Conservation (phyloP, 2,113 vertebrate species). For the Danio rerio region GRCz12tu NC_133185.1:45554001-45554500, state of each 20-base stretch:
- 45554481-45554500: too few species aligned
- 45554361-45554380: slow-evolving; percentile 92
- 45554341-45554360: slow-evolving; percentile 88
- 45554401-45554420: too few species aligned
- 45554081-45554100: too few species aligned
- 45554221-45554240: slow-evolving; percentile 90
- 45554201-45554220: slow-evolving; percentile 87
- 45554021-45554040: too few species aligned
- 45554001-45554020: too few species aligned
- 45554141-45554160: neutral
- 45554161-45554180: neutral
- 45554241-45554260: slow-evolving; percentile 90
- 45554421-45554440: too few species aligned
- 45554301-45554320: slow-evolving; percentile 83
- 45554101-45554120: too few species aligned
- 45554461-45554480: too few species aligned
- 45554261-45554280: slow-evolving; percentile 90
- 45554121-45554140: too few species aligned
- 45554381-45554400: neutral
- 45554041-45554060: too few species aligned
- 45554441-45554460: too few species aligned
- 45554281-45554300: slow-evolving; percentile 86
- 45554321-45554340: slow-evolving; percentile 93
- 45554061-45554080: too few species aligned
- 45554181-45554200: slow-evolving; percentile 71